phyloP scores from a whole-genome alignment of 2,797 vertebrate species.

The Sparidentex hasta region DNA sequence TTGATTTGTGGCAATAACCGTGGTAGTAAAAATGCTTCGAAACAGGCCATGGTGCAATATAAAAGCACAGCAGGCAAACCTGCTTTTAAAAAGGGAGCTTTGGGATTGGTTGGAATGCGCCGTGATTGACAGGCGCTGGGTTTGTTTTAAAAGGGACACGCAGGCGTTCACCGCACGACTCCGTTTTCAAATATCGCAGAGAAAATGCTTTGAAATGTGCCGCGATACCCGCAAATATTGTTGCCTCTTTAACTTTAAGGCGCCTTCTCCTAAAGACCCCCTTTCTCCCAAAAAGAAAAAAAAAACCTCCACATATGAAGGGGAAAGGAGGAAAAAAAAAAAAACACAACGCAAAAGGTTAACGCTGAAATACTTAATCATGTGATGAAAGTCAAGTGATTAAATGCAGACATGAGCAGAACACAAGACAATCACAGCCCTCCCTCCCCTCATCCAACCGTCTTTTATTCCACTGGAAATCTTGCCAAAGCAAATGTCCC shows the following conservation, averaged over 20 bases:
- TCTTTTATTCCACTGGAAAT: conserved; percentile 54
- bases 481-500: conserved; percentile 62
- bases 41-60: conserved; percentile 97
- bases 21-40: conserved; percentile 96
- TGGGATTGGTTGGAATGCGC: conserved; percentile 94
- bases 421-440: conserved; percentile 35
- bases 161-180: conserved; percentile 96
- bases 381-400: conserved; percentile 34
- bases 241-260: conserved; percentile 78
- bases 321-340: background rate
- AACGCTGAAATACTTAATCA: conserved; percentile 49
- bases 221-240: conserved; percentile 87
- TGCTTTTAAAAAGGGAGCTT: conserved; percentile 94
- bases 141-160: conserved; percentile 98
- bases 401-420: conserved; percentile 40
- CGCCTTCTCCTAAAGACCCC: conserved; percentile 58
- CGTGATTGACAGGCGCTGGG: conserved; percentile 98
- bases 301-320: background rate
- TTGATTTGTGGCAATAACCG: conserved; percentile 95
- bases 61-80: conserved; percentile 99
- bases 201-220: conserved; percentile 97
- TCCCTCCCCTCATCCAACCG: background rate
- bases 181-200: conserved; percentile 97
- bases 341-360: conserved; percentile 40
- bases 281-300: no score